phyloP scores from a whole-genome alignment of 2,113 vertebrate species.

The Oncorhynchus clarkii region DNA sequence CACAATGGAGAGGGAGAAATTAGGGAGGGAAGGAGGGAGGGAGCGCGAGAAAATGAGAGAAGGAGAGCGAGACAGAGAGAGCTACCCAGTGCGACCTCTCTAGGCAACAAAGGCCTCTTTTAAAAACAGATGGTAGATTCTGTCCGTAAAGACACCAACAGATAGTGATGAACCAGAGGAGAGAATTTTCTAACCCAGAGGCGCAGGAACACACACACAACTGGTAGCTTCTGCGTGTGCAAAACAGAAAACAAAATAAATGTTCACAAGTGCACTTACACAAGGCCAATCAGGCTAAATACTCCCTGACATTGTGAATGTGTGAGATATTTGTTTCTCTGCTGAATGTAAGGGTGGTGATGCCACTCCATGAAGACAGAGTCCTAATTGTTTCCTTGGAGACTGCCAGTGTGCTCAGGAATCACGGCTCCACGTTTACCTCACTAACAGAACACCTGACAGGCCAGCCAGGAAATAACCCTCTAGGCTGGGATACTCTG shows the following conservation, averaged over 20 bases:
- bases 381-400: conserved; percentile 63
- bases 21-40: neutral
- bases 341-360: conserved; percentile 17
- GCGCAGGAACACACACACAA: neutral
- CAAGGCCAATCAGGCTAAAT: neutral
- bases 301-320: neutral
- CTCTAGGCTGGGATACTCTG: neutral
- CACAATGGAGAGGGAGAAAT: neutral
- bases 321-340: conserved; percentile 9
- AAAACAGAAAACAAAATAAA: neutral
- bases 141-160: conserved; percentile 7
- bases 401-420: conserved; percentile 19
- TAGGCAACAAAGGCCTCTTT: conserved; percentile 6
- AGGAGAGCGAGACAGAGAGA: neutral
- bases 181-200: neutral
- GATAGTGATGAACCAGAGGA: conserved; percentile 33
- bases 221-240: neutral
- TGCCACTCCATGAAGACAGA: conserved; percentile 35
- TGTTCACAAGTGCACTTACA: neutral
- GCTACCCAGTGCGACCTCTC: conserved; percentile 19
- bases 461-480: neutral
- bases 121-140: conserved; percentile 28
- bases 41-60: neutral
- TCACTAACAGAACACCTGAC: conserved; percentile 33
- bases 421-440: conserved; percentile 38